phyloP scores from a whole-genome alignment of 2,888 invertebrate species.

The Sinodicranocentrus sp. region DNA sequence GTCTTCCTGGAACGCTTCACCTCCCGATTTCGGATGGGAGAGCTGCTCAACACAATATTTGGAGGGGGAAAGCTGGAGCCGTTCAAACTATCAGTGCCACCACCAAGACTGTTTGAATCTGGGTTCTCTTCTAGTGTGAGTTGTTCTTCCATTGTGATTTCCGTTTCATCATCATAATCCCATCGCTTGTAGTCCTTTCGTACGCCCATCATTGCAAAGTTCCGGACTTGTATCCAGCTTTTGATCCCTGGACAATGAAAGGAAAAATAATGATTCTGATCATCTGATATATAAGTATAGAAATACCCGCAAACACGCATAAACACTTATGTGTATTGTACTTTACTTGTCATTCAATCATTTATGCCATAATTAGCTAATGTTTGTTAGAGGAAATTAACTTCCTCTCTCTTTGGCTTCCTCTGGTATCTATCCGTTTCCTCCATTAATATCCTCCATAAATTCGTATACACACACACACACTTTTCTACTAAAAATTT shows the following conservation, averaged over 20 bases:
- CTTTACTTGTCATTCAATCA: conserved; percentile 15
- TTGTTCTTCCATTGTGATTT: conserved; percentile 76
- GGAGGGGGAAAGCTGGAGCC: conserved; percentile 73
- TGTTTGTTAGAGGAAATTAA: conserved; percentile 47
- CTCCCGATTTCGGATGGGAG: conserved; percentile 70
- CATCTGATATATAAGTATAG: background rate
- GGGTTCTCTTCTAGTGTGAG: conserved; percentile 74
- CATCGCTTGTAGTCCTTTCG: conserved; percentile 75
- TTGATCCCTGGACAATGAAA: conserved; percentile 51
- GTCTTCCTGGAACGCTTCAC: conserved; percentile 71
- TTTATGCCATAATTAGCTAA: conserved; percentile 43
- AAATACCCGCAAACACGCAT: background rate
- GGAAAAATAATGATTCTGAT: conserved; percentile 22
- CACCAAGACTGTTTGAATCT: conserved; percentile 61
- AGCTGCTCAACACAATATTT: conserved; percentile 67
- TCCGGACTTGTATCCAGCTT: conserved; percentile 50
- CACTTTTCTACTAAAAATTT: no score
- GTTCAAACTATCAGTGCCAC: conserved; percentile 61
- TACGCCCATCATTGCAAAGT: conserved; percentile 71
- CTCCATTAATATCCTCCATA: no score
- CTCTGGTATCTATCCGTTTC: no score
- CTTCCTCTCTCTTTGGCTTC: background rate
- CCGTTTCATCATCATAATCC: conserved; percentile 76
- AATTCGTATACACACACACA: no score
- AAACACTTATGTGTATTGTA: background rate